Evolutionary conservation across 2,797 vertebrate genomes (phyloP), one percentile per base, ranked within the genome.

Genomic region (Leptoclinus maculatus): DNA sequence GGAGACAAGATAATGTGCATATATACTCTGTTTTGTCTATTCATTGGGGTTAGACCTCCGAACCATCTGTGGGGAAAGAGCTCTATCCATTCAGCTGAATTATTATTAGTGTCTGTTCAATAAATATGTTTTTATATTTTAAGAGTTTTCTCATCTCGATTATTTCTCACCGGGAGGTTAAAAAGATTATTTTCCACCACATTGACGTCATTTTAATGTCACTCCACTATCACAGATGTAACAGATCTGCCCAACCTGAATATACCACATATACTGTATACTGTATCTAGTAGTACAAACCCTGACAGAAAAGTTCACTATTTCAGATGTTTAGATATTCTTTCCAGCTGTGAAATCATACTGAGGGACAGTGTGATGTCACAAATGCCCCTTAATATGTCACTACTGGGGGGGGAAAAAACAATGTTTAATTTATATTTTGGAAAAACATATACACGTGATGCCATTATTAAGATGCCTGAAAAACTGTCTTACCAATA

Each of bases 401-500:
- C 60, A 27, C 23, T 27, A 63, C 19, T 59, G 7, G 32, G 41
- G 23, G 16, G 29, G 29, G 29, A n/a, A n/a, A n/a, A n/a, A n/a
- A 38, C n/a, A 4, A 16, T 39, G 7, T 38, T 23, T 38, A 23
- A 60, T 64, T 19, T 29, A 19, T 25, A 43, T 63, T 63, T 45
- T 2, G 7, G 29, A 51, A 21, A 39, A 45, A 62, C 32, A 51
- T 3, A 58, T 21, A 56, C 9, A 39, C 3, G 7, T 23, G 23
- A 65, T 65, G 1, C 1, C 16, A 23, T 65, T 54, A 53, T 58
- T 43, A 53, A 13, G 38, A 14, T 53, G 16, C 5, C 1, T n/a
- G n/a, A 65, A 78, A 76, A 57, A 19, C 19, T 39, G n/a, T 54
- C 92, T 94, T 93, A 95, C 95, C 95, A 58, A 95, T 17, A 54